These are phyloP conservation scores for Castor canadensis DNA, from an alignment of 2,113 vertebrate genomes.

Conservation along the genomic window DNA sequence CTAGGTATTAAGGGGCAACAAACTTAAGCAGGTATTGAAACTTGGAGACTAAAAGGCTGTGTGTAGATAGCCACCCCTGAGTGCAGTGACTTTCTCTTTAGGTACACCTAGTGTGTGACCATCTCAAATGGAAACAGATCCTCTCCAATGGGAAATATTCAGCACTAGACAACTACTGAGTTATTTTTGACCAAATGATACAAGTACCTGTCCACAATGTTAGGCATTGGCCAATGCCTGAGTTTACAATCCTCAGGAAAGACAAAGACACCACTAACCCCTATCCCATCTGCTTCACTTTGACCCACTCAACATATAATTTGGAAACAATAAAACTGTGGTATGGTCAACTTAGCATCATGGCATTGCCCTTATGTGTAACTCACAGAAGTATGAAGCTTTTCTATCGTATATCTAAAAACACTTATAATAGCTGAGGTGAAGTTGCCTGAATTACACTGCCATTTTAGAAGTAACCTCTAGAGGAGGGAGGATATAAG, in stretches of 20 bases:
- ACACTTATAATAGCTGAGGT: neutral
- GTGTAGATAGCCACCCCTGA: too few relatives aligned
- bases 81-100: neutral
- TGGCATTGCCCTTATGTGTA: neutral
- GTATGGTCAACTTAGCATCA: too few relatives aligned
- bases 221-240: too few relatives aligned
- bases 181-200: neutral
- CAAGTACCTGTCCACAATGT: neutral
- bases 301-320: too few relatives aligned
- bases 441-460: too few relatives aligned
- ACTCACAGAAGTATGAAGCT: too few relatives aligned
- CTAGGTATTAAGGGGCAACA: neutral
- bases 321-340: neutral
- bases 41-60: neutral
- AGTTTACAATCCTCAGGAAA: too few relatives aligned
- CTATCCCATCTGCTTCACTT: neutral
- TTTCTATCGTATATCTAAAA: neutral
- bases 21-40: neutral
- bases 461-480: neutral
- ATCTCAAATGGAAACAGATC: neutral
- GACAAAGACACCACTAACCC: too few relatives aligned
- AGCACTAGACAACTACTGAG: neutral
- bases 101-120: neutral
- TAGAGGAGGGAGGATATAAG: too few relatives aligned
- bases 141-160: neutral